phyloP scores from a whole-genome alignment of 1,140 invertebrate genomes.

The Linepithema humile region DNA sequence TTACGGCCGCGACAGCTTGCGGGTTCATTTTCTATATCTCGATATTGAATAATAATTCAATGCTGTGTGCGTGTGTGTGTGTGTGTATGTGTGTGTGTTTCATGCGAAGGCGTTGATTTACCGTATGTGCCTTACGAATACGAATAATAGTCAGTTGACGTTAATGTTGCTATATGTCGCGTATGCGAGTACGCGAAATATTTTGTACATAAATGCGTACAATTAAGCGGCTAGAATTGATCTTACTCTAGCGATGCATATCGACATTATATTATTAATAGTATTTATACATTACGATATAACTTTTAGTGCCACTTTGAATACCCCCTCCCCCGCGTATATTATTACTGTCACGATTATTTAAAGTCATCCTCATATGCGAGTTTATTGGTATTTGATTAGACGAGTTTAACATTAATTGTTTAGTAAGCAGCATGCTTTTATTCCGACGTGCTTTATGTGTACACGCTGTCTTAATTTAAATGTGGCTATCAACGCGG shows the following conservation, averaged over 20 bases:
- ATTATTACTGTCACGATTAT: conserved; percentile 50
- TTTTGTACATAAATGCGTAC: conserved; percentile 66
- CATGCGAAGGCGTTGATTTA: conserved; percentile 45
- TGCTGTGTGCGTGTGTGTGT: neutral
- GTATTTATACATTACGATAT: conserved; percentile 63
- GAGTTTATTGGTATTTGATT: conserved; percentile 38
- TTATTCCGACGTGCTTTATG: conserved; percentile 9
- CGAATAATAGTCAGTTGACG: conserved; percentile 52
- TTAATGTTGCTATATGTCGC: conserved; percentile 29
- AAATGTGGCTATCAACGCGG: neutral
- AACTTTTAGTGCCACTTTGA: neutral
- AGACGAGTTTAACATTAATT: conserved; percentile 31
- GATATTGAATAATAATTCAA: conserved; percentile 15
- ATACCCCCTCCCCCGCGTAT: neutral
- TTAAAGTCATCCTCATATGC: conserved; percentile 59
- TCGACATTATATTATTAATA: conserved; percentile 57
- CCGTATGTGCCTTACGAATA: conserved; percentile 60
- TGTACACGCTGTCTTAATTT: conserved; percentile 18
- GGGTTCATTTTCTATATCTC: neutral
- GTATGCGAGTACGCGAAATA: neutral
- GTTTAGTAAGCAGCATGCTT: conserved; percentile 9
- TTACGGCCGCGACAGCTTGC: neutral
- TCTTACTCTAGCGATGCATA: conserved; percentile 17
- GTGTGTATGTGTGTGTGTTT: too few species aligned
- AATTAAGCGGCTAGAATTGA: conserved; percentile 28